phyloP scores from a whole-genome alignment of 2,888 invertebrate genomes.

The Zygothrica quintamaculata region DNA sequence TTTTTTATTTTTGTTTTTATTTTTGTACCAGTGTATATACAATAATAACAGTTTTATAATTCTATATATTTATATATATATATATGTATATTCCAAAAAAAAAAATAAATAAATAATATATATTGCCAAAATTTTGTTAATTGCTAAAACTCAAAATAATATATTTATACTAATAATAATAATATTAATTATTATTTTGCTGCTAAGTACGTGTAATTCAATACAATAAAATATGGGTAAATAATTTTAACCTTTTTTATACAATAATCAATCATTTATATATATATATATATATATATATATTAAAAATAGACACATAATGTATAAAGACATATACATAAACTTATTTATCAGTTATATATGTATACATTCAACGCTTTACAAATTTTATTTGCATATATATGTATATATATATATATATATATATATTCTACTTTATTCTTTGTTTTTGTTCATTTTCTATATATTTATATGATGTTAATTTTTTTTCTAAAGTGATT shows the following conservation, averaged over 20 bases:
- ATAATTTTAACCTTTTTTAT: conserved; percentile 37
- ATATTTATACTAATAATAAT: conserved; percentile 19
- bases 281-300: conserved; percentile 10
- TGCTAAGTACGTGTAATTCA: conserved; percentile 14
- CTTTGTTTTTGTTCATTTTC: too few relatives aligned
- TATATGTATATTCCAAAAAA: conserved; percentile 57
- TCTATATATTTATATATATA: conserved; percentile 33
- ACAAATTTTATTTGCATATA: conserved; percentile 34
- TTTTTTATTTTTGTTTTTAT: too few relatives aligned
- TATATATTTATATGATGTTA: too few relatives aligned
- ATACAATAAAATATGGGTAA: conserved; percentile 35
- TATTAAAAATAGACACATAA: conserved; percentile 45
- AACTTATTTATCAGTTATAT: conserved; percentile 17
- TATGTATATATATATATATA: conserved; percentile 8
- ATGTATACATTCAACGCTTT: conserved; percentile 58
- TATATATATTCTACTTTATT: conserved; percentile 2
- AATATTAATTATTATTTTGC: conserved; percentile 8
- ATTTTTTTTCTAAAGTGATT: conserved; percentile 45
- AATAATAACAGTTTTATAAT: conserved; percentile 47
- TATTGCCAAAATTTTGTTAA: conserved; percentile 19
- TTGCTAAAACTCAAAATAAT: conserved; percentile 18
- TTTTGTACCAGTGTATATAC: conserved; percentile 40
- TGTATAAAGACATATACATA: conserved; percentile 22
- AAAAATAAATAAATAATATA: background rate
- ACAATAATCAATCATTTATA: conserved; percentile 43